Evolutionary conservation across 2,797 vertebrate species (phyloP).

Genomic region (Heliangelus exortis): DNA sequence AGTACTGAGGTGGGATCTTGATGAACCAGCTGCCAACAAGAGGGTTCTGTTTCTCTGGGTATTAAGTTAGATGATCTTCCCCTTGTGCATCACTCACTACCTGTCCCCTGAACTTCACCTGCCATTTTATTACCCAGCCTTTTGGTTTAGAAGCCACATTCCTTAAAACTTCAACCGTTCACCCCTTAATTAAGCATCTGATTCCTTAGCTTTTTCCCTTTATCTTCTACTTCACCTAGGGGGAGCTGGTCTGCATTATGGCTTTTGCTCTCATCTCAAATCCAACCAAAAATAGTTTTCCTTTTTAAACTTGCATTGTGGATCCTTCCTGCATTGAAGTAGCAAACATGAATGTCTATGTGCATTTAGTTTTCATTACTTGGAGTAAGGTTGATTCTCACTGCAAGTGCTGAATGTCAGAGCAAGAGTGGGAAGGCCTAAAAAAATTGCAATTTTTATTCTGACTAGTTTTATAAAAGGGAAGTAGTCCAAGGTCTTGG

Average conservation of each 20-base stretch:
- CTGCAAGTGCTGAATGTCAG: neutral
- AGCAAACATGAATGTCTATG: neutral
- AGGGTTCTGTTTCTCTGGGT: neutral
- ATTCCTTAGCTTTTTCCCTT: neutral
- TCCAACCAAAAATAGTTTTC: conserved; percentile 13
- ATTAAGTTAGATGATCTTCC: neutral
- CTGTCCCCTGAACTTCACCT: neutral
- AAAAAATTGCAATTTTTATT: neutral
- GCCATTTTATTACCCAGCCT: neutral
- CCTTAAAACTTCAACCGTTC: neutral
- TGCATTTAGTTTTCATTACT: neutral
- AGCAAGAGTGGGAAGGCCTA: neutral
- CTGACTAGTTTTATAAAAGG: neutral
- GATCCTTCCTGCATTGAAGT: conserved; percentile 6
- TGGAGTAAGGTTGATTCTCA: neutral
- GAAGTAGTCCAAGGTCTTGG: neutral
- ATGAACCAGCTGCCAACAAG: neutral
- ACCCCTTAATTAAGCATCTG: neutral
- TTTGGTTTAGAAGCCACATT: neutral
- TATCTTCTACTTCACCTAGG: neutral
- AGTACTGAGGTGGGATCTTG: neutral
- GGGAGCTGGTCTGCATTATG: neutral
- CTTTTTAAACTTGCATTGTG: neutral
- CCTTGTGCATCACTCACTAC: neutral
- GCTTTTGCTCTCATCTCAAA: conserved; percentile 5